A percentile compares a stretch with the other conserved stretches of the same genome.
These are phyloP conservation scores for Lordiphosa mommai DNA, from an alignment of 1,140 invertebrate species.

Conservation along the genomic window DNA sequence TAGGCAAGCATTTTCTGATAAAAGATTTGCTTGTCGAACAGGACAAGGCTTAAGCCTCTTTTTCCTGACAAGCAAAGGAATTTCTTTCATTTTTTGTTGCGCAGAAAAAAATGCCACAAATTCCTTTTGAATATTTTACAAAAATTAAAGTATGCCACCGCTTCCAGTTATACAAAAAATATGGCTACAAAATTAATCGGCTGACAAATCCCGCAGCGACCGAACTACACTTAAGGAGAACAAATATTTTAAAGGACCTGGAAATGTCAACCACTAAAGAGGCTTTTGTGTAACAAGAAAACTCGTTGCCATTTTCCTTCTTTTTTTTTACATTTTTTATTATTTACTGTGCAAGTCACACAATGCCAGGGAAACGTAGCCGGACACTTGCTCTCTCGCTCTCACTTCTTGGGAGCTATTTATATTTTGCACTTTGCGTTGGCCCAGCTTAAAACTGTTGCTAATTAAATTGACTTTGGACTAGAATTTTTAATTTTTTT, in stretches of 20 bases:
- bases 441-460: constrained; percentile 23
- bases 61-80: constrained; percentile 26
- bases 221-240: constrained; percentile 14
- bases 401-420: neutral
- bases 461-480: constrained; percentile 51
- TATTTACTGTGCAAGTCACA: constrained; percentile 5
- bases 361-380: neutral
- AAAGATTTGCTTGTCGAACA: neutral
- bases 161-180: too few species aligned
- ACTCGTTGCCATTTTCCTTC: constrained; percentile 11
- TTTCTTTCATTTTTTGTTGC: constrained; percentile 44
- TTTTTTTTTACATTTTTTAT: neutral
- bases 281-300: constrained; percentile 26
- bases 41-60: neutral
- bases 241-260: constrained; percentile 26
- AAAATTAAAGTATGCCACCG: too few species aligned
- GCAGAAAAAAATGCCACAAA: constrained; percentile 13
- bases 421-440: neutral
- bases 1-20: constrained; percentile 6
- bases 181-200: constrained; percentile 50
- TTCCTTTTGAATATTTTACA: constrained; percentile 1
- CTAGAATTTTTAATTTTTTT: constrained; percentile 37
- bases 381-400: neutral
- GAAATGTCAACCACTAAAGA: constrained; percentile 32
- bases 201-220: constrained; percentile 26